These are phyloP conservation scores for Xanthorhoe spadicearia DNA, from an alignment of 2,888 invertebrate species.

Conservation along the genomic window DNA sequence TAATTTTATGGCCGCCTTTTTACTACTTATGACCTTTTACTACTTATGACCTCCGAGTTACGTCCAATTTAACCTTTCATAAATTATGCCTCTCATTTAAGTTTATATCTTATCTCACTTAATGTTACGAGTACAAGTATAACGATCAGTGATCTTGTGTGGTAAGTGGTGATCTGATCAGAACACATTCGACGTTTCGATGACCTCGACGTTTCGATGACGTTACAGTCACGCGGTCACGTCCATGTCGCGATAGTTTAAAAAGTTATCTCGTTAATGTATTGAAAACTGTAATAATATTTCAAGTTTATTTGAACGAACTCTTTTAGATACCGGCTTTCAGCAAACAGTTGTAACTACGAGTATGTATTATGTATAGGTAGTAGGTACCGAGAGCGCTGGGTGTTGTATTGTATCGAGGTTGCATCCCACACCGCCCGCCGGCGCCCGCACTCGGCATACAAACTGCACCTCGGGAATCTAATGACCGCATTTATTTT, in stretches of 20 bases:
- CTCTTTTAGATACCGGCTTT: too few species aligned
- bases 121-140: background rate
- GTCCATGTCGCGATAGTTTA: too few species aligned
- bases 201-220: too few species aligned
- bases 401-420: slow-evolving; percentile 3
- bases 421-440: slow-evolving; percentile 3
- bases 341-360: too few species aligned
- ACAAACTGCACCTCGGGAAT: slow-evolving; percentile 20
- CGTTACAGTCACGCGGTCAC: too few species aligned
- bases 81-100: slow-evolving; percentile 38
- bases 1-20: slow-evolving; percentile 43
- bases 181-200: too few species aligned
- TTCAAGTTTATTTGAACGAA: too few species aligned
- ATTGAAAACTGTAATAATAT: too few species aligned
- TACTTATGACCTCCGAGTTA: slow-evolving; percentile 40
- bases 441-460: slow-evolving; percentile 5
- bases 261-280: too few species aligned
- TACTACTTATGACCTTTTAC: slow-evolving; percentile 41
- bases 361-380: too few species aligned
- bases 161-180: too few species aligned
- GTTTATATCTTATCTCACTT: slow-evolving; percentile 14
- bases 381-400: background rate
- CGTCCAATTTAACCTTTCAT: slow-evolving; percentile 34
- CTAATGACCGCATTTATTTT: slow-evolving; percentile 18
- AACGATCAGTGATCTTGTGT: slow-evolving; percentile 7